Evolutionary conservation across 2,888 invertebrate species (phyloP).

Genomic region (Caenorhabditis panamensis): DNA sequence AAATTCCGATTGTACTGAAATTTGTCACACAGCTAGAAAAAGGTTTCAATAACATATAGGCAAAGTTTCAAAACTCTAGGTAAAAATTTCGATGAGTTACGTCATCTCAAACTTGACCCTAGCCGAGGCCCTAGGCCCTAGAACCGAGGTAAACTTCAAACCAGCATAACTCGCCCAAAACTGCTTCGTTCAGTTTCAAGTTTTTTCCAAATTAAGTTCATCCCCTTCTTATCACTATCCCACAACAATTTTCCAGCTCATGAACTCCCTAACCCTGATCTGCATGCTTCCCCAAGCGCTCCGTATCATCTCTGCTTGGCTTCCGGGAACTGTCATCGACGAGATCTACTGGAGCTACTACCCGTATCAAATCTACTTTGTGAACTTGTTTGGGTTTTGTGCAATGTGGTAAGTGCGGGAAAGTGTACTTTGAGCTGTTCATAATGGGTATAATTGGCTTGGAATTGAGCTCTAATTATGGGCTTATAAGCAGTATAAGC

Average conservation of each 20-base stretch:
- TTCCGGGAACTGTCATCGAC: conserved; percentile 67
- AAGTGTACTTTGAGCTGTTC: not conserved
- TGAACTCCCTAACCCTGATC: conserved; percentile 76
- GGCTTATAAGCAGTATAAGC: no score
- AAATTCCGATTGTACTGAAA: no score
- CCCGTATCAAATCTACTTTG: conserved; percentile 75
- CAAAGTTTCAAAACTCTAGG: no score
- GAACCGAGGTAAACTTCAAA: no score
- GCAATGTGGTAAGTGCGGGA: conserved; percentile 75
- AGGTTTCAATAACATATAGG: no score
- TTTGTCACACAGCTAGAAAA: no score
- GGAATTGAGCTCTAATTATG: not conserved
- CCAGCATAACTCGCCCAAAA: no score
- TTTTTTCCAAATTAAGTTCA: not conserved
- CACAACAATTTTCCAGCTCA: conserved; percentile 67
- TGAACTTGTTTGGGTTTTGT: conserved; percentile 77
- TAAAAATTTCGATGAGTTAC: no score
- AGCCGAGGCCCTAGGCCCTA: no score
- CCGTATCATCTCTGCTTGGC: conserved; percentile 71
- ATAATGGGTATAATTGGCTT: not conserved
- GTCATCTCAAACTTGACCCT: no score
- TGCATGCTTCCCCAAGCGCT: conserved; percentile 76
- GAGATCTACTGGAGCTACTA: conserved; percentile 71
- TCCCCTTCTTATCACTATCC: no score
- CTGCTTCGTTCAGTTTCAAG: conserved; percentile 7